A percentile compares a stretch with the other conserved stretches of the same genome.
These are phyloP conservation scores for Sepioteuthis lessoniana DNA, from an alignment of 2,888 invertebrate species.

Conservation along the genomic window DNA sequence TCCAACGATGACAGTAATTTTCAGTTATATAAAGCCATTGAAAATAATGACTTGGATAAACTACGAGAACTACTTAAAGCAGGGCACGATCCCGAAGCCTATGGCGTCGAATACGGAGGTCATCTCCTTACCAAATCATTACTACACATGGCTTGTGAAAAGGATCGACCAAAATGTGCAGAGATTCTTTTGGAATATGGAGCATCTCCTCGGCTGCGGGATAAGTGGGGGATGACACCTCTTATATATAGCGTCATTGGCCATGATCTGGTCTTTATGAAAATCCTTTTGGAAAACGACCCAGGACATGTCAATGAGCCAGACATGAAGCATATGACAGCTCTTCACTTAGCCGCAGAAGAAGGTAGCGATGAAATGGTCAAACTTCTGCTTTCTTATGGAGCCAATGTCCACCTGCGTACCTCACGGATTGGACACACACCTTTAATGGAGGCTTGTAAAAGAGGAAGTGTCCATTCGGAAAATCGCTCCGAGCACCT, in stretches of 20 bases:
- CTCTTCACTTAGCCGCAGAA: conserved; percentile 64
- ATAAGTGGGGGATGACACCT: conserved; percentile 70
- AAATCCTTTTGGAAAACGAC: conserved; percentile 57
- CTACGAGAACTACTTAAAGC: conserved; percentile 56
- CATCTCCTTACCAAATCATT: conserved; percentile 66
- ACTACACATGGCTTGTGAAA: conserved; percentile 69
- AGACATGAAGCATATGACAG: conserved; percentile 63
- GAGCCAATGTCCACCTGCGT: conserved; percentile 61
- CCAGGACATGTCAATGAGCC: conserved; percentile 57
- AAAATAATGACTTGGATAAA: conserved; percentile 52
- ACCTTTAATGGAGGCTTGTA: conserved; percentile 63
- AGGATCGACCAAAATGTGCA: conserved; percentile 65
- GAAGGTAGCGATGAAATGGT: conserved; percentile 60
- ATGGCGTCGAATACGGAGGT: conserved; percentile 62
- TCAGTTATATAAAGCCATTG: conserved; percentile 58
- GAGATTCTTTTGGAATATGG: conserved; percentile 61
- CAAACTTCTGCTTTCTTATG: conserved; percentile 58
- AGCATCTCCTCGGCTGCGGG: conserved; percentile 61
- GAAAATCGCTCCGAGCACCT: background rate
- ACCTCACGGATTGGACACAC: conserved; percentile 64
- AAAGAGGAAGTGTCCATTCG: conserved; percentile 38
- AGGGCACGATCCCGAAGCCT: conserved; percentile 64
- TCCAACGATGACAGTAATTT: background rate
- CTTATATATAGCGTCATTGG: conserved; percentile 64
- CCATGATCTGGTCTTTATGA: conserved; percentile 62